Conservation (phyloP, 2,888 invertebrate species). For the Teinopalpus imperialis region DNA sequence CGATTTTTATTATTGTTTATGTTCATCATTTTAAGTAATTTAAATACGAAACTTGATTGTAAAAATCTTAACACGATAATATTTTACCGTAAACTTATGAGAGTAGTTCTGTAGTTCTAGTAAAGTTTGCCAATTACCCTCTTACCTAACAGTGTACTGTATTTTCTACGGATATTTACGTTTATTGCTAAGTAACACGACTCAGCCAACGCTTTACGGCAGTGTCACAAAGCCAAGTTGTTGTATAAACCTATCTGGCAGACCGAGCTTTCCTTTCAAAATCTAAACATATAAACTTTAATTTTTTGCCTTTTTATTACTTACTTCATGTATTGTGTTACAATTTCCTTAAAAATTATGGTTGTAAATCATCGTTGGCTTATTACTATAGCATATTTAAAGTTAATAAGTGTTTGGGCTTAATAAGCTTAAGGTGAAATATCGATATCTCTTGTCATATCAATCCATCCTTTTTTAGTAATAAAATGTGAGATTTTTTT, state of each 20-base stretch:
- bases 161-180: conserved; percentile 32
- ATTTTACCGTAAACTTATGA: conserved; percentile 26
- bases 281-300: conserved; percentile 7
- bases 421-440: too few relatives aligned
- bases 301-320: not conserved
- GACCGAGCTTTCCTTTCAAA: conserved; percentile 8
- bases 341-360: too few relatives aligned
- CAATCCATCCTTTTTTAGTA: too few relatives aligned
- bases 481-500: too few relatives aligned
- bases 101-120: conserved; percentile 27
- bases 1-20: too few relatives aligned
- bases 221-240: conserved; percentile 21
- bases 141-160: conserved; percentile 23
- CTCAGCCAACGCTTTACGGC: conserved; percentile 25
- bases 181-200: conserved; percentile 31
- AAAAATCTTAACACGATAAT: conserved; percentile 19
- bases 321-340: not conserved
- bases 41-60: conserved; percentile 12
- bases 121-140: conserved; percentile 35
- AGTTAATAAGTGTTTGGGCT: too few relatives aligned
- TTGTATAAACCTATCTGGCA: conserved; percentile 21
- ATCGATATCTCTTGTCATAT: too few relatives aligned
- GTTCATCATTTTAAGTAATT: too few relatives aligned
- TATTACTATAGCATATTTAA: too few relatives aligned
- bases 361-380: too few relatives aligned